Evolutionary conservation across 2,888 invertebrate species (phyloP).

Genomic region (Norana najaformis): DNA sequence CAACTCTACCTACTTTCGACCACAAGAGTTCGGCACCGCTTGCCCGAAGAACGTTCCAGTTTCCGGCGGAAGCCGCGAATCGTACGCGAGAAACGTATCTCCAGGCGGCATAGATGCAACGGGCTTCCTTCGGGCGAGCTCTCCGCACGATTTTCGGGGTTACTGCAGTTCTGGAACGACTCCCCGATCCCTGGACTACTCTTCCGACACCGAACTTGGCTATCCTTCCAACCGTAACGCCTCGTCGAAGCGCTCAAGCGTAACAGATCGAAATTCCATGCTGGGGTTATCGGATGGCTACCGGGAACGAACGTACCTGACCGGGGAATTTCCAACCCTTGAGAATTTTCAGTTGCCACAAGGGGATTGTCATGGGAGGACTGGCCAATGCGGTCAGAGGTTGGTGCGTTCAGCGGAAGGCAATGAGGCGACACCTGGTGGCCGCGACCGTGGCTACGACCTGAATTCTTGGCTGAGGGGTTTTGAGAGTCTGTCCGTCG

Average conservation of each 20-base stretch:
- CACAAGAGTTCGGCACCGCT: slow-evolving; percentile 19
- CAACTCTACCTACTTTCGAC: slow-evolving; percentile 36
- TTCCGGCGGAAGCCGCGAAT: neutral
- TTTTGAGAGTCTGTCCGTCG: neutral
- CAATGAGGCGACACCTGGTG: neutral
- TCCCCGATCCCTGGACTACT: slow-evolving; percentile 30
- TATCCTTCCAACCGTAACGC: neutral
- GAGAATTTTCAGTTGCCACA: neutral
- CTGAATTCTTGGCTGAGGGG: neutral
- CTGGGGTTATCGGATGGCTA: neutral
- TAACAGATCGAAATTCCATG: neutral
- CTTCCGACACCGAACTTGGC: slow-evolving; percentile 40
- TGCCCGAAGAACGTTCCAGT: neutral
- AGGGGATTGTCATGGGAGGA: neutral
- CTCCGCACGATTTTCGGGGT: neutral
- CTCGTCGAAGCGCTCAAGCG: neutral
- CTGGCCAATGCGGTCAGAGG: neutral
- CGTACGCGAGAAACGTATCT: neutral
- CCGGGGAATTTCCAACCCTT: neutral
- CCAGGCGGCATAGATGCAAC: neutral
- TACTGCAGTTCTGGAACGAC: neutral
- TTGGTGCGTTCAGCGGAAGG: neutral
- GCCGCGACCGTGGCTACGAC: neutral
- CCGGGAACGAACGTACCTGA: neutral
- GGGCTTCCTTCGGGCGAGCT: neutral